Percentiles rank a stretch among this genome's conserved stretches.
Conservation (phyloP, 2,113 vertebrate species). For the Mesembrinibis cayennensis region DNA sequence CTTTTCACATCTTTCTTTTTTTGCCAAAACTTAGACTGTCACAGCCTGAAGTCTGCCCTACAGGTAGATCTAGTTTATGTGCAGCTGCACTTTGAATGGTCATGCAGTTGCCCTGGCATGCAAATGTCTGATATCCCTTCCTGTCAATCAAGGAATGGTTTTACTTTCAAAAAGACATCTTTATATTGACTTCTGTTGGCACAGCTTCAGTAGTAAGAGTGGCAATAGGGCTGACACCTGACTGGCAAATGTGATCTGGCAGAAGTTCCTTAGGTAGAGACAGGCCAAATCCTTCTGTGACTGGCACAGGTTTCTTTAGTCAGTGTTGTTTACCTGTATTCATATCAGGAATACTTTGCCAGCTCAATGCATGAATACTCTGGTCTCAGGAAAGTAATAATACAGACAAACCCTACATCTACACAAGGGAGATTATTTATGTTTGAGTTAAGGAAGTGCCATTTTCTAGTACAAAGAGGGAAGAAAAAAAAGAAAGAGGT, state of each 20-base stretch:
- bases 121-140: neutral
- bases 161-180: neutral
- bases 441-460: neutral
- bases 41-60: neutral
- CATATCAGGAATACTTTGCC: neutral
- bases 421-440: neutral
- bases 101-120: neutral
- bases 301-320: neutral
- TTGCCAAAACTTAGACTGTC: neutral
- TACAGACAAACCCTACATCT: neutral
- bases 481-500: neutral
- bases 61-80: neutral
- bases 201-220: neutral
- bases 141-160: neutral
- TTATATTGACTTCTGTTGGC: neutral
- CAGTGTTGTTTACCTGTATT: neutral
- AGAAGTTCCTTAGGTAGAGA: neutral
- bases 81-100: neutral
- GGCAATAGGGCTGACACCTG: neutral
- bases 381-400: neutral
- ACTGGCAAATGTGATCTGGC: constrained; percentile 13
- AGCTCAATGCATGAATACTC: neutral
- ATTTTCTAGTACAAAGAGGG: neutral
- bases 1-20: neutral
- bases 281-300: neutral